These are phyloP conservation scores for Schizopygopsis pylzovi DNA, from an alignment of 2,797 vertebrate species.

Conservation along the genomic window DNA sequence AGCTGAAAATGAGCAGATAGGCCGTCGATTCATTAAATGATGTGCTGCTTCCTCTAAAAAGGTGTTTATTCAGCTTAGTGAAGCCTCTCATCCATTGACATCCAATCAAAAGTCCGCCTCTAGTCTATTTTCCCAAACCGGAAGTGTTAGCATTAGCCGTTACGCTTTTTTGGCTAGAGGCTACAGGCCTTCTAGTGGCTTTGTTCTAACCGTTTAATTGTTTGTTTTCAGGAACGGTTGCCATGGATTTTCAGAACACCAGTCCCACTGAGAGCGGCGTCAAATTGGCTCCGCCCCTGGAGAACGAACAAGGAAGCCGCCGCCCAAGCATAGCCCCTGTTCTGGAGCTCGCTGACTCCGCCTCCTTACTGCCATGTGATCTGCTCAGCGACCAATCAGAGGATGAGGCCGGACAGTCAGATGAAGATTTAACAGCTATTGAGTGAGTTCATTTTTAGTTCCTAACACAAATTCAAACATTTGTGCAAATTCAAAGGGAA, in stretches of 20 bases:
- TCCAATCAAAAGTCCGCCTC: neutral
- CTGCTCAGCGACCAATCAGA: slow-evolving; percentile 96
- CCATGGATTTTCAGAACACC: slow-evolving; percentile 93
- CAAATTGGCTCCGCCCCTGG: slow-evolving; percentile 84
- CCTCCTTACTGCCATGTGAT: slow-evolving; percentile 91
- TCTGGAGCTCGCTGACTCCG: slow-evolving; percentile 91
- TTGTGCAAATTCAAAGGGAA: neutral
- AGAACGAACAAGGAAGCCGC: slow-evolving; percentile 87
- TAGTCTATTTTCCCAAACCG: no score
- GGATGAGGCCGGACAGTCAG: slow-evolving; percentile 90
- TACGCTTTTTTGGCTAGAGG: no score
- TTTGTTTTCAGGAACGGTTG: slow-evolving; percentile 88
- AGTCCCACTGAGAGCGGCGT: slow-evolving; percentile 77
- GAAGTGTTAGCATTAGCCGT: no score
- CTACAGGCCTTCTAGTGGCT: neutral
- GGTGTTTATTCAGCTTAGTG: no score
- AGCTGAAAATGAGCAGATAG: no score
- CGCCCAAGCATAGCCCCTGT: slow-evolving; percentile 94
- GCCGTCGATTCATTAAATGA: no score
- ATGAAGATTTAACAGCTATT: slow-evolving; percentile 78
- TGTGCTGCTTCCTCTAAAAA: no score
- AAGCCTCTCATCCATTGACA: neutral
- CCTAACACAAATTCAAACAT: neutral
- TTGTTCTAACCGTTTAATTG: neutral
- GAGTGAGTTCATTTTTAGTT: slow-evolving; percentile 23